Evolutionary conservation across 53 echinoderm and acorn worm species (phyloP).

Genomic region (Henricia sp.): DNA sequence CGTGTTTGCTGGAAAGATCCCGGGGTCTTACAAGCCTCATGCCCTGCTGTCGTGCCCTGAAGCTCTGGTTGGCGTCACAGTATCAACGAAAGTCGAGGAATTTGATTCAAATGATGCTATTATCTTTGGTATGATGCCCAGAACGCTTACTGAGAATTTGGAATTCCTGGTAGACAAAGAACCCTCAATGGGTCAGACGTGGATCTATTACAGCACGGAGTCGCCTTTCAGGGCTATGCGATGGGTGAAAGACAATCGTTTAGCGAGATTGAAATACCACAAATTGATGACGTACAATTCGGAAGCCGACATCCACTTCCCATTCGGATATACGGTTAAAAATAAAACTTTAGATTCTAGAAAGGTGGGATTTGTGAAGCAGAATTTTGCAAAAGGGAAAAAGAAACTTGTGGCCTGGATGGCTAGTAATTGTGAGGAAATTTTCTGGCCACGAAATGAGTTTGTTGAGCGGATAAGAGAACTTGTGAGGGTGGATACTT

Average conservation of each 20-base stretch:
- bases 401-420: conserved; percentile 68
- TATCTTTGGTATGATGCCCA: conserved; percentile 67
- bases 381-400: conserved; percentile 36
- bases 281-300: conserved; percentile 85
- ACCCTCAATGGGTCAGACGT: conserved; percentile 54
- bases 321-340: conserved; percentile 64
- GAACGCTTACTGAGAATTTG: conserved; percentile 26
- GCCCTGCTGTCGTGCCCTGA: conserved; percentile 30
- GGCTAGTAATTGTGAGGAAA: conserved; percentile 70
- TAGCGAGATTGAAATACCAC: conserved; percentile 77
- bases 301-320: conserved; percentile 71
- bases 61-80: conserved; percentile 24
- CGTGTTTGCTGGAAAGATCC: conserved; percentile 9
- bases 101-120: conserved; percentile 63
- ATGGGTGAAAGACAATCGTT: conserved; percentile 65
- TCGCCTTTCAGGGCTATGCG: conserved; percentile 69
- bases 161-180: background rate
- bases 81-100: conserved; percentile 24
- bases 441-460: conserved; percentile 59
- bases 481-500: conserved; percentile 43
- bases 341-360: background rate
- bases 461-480: conserved; percentile 40
- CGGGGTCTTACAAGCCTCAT: conserved; percentile 17
- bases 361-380: background rate
- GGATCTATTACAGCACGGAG: conserved; percentile 71